Percentiles rank a stretch among this genome's conserved stretches.
Conservation (phyloP, 2,888 invertebrate species). For the Noctua comes region DNA sequence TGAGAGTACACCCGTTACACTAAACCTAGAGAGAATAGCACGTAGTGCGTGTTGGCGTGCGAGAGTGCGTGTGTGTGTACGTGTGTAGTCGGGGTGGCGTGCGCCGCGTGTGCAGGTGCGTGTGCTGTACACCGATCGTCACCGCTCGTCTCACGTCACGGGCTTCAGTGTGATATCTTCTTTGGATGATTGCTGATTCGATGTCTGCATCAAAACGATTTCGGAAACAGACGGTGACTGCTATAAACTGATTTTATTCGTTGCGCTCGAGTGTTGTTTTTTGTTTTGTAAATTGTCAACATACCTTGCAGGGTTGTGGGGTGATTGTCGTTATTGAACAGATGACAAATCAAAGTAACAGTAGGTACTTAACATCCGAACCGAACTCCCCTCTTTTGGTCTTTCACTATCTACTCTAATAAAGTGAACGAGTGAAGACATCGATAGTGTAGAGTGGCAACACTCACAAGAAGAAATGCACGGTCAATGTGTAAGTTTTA, state of each 20-base stretch:
- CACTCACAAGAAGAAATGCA: slow-evolving; percentile 87
- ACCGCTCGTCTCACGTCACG: slow-evolving; percentile 60
- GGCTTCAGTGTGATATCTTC: slow-evolving; percentile 64
- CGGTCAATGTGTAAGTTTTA: slow-evolving; percentile 90
- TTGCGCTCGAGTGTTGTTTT: slow-evolving; percentile 29
- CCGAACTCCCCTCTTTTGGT: slow-evolving; percentile 85
- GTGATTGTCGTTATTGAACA: slow-evolving; percentile 50
- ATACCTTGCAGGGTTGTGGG: slow-evolving; percentile 39
- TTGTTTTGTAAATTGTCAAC: slow-evolving; percentile 44
- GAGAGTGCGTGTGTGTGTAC: slow-evolving; percentile 86
- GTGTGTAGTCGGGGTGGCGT: slow-evolving; percentile 28
- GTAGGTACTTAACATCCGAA: slow-evolving; percentile 78
- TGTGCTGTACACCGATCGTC: slow-evolving; percentile 51
- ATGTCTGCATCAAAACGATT: slow-evolving; percentile 75
- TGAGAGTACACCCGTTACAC: slow-evolving; percentile 78
- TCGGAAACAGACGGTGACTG: slow-evolving; percentile 35
- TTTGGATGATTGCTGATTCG: slow-evolving; percentile 83
- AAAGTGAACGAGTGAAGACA: slow-evolving; percentile 86
- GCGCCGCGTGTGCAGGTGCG: slow-evolving; percentile 70
- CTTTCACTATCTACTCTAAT: slow-evolving; percentile 87
- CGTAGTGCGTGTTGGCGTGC: slow-evolving; percentile 85
- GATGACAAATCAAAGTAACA: slow-evolving; percentile 59
- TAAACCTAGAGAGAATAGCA: slow-evolving; percentile 78
- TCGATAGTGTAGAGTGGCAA: slow-evolving; percentile 83
- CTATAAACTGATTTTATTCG: slow-evolving; percentile 20